Percentiles rank a stretch among this genome's conserved stretches.
These are phyloP conservation scores for Tyto alba DNA, from an alignment of 2,113 vertebrate genomes.

Conservation along the genomic window DNA sequence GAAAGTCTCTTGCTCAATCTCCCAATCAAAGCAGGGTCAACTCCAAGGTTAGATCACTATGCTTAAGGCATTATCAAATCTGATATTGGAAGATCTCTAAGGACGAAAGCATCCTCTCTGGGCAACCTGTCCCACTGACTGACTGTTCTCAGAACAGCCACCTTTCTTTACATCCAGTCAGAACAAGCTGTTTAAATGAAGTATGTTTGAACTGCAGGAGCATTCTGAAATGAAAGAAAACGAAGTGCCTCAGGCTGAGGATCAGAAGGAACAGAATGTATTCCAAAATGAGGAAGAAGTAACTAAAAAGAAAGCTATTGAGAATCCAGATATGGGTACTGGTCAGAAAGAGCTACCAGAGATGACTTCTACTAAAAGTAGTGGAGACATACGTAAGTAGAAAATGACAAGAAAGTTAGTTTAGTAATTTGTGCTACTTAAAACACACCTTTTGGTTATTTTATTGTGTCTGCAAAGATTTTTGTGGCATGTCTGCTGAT, in stretches of 20 bases:
- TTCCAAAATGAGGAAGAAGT: background rate
- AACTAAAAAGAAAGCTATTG: background rate
- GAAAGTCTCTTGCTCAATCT: background rate
- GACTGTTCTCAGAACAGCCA: background rate
- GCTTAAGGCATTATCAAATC: background rate
- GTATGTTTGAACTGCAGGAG: constrained; percentile 35
- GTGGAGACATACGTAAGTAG: background rate
- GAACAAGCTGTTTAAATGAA: background rate
- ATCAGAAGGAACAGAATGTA: background rate
- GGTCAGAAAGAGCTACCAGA: background rate
- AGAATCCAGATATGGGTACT: background rate
- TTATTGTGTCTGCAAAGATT: background rate
- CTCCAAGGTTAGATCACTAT: background rate
- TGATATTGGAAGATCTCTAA: background rate
- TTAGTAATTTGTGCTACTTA: background rate
- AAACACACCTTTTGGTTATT: background rate
- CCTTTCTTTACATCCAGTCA: background rate
- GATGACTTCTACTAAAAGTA: background rate
- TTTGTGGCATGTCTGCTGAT: background rate
- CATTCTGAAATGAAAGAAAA: constrained; percentile 50
- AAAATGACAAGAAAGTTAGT: background rate
- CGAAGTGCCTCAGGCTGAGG: background rate
- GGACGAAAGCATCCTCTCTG: background rate
- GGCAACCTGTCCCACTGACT: background rate
- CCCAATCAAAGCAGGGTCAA: background rate